Evolutionary conservation across 2,888 invertebrate genomes (phyloP).

Genomic region (Drosophila pseudotakahashii): DNA sequence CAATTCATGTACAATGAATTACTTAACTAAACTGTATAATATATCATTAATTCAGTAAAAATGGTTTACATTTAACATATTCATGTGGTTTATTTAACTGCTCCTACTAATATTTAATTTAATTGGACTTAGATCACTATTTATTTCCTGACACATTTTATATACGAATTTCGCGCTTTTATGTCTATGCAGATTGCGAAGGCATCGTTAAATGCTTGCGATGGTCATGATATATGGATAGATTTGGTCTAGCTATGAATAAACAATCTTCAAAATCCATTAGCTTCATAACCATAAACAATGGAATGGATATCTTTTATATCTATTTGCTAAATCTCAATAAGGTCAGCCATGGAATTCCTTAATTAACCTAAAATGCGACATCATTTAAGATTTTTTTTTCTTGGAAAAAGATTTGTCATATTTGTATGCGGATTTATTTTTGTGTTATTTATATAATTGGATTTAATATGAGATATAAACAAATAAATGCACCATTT

Average conservation of each 20-base stretch:
- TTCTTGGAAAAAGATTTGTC: too few species aligned
- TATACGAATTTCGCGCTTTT: conserved; percentile 3
- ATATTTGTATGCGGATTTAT: too few species aligned
- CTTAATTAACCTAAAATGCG: conserved; percentile 29
- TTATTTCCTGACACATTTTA: background rate
- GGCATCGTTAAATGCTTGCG: conserved; percentile 20
- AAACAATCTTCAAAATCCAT: conserved; percentile 49
- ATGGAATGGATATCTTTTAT: conserved; percentile 34
- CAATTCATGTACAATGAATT: too few species aligned
- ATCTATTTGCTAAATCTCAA: conserved; percentile 24
- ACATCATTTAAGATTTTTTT: too few species aligned
- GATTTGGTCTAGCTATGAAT: conserved; percentile 8
- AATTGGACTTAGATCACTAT: too few species aligned
- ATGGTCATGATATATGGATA: conserved; percentile 19
- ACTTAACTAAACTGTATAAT: too few species aligned
- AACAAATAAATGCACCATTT: too few species aligned
- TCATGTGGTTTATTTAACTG: too few species aligned
- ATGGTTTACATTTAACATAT: too few species aligned
- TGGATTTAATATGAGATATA: too few species aligned
- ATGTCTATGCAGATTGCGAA: conserved; percentile 24
- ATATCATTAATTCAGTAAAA: too few species aligned
- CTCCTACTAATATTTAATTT: background rate
- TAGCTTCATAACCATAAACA: conserved; percentile 57
- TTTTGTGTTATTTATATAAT: too few species aligned
- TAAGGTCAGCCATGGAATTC: conserved; percentile 36